A percentile compares a stretch with the other conserved stretches of the same genome.
These are phyloP conservation scores for Poliocrania exsul DNA, from an alignment of 2,797 vertebrate genomes.

Conservation along the genomic window DNA sequence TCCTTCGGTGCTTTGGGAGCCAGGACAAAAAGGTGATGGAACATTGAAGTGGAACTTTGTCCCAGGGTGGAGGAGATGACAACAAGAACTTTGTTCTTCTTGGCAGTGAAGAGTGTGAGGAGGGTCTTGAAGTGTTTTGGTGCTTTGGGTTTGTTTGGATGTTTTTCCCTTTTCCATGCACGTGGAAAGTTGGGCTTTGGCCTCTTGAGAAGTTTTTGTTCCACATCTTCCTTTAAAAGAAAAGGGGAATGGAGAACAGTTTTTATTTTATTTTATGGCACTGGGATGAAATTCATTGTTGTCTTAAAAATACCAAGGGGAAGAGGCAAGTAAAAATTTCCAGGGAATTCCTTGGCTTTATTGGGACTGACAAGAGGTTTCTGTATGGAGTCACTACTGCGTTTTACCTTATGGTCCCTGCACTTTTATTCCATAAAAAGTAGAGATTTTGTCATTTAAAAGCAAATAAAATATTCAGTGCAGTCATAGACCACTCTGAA, in stretches of 20 bases:
- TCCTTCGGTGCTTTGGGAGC: background rate
- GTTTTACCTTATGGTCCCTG: background rate
- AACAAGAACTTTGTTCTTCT: background rate
- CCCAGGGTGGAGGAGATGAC: background rate
- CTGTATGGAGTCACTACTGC: background rate
- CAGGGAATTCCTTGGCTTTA: background rate
- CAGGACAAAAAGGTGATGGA: background rate
- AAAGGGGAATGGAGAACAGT: too few relatives aligned
- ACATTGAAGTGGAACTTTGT: background rate
- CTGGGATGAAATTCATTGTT: background rate
- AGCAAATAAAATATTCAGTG: background rate
- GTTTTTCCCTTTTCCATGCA: background rate
- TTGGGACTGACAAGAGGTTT: background rate
- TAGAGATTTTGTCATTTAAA: background rate
- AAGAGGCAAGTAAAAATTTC: background rate
- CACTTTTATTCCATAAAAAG: background rate
- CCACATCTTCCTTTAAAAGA: background rate
- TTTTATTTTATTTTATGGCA: background rate
- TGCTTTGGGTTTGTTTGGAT: background rate
- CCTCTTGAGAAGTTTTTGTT: background rate
- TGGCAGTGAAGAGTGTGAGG: background rate
- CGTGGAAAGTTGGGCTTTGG: background rate
- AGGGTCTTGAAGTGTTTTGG: background rate
- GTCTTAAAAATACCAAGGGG: background rate
- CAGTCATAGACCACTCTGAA: background rate